Evolutionary conservation across 2,888 invertebrate species (phyloP).

Genomic region (Gymnoscelis rufifasciata): DNA sequence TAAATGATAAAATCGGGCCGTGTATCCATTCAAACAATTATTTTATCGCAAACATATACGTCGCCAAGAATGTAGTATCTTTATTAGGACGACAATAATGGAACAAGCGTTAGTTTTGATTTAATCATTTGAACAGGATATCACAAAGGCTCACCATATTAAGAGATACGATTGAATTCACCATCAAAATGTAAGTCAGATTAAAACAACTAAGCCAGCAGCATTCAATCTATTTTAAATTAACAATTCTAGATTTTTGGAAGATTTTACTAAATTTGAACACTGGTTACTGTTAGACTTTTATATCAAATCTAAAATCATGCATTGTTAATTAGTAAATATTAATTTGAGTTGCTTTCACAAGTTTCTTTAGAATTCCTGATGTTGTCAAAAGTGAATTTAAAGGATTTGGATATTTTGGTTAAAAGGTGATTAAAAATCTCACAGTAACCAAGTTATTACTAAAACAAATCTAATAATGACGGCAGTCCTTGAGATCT

Average conservation of each 20-base stretch:
- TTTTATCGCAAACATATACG: no score
- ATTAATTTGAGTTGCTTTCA: no score
- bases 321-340: no score
- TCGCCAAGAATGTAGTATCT: no score
- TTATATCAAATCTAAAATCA: no score
- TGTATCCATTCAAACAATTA: no score
- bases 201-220: slow-evolving; percentile 14
- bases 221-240: slow-evolving; percentile 22
- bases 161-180: slow-evolving; percentile 2
- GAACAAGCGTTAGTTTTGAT: no score
- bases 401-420: background rate
- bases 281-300: slow-evolving; percentile 29
- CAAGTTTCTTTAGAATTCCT: no score
- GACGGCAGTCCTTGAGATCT: slow-evolving; percentile 69
- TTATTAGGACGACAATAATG: no score
- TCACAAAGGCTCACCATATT: slow-evolving; percentile 3
- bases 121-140: no score
- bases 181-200: slow-evolving; percentile 1
- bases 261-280: slow-evolving; percentile 28
- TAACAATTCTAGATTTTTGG: slow-evolving; percentile 37
- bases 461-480: slow-evolving; percentile 36
- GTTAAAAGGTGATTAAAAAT: slow-evolving; percentile 18
- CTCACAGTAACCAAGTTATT: slow-evolving; percentile 30
- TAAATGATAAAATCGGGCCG: no score
- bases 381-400: no score